Evolutionary conservation across 2,888 invertebrate genomes (phyloP).

Genomic region (Drosophila engyochracea): DNA sequence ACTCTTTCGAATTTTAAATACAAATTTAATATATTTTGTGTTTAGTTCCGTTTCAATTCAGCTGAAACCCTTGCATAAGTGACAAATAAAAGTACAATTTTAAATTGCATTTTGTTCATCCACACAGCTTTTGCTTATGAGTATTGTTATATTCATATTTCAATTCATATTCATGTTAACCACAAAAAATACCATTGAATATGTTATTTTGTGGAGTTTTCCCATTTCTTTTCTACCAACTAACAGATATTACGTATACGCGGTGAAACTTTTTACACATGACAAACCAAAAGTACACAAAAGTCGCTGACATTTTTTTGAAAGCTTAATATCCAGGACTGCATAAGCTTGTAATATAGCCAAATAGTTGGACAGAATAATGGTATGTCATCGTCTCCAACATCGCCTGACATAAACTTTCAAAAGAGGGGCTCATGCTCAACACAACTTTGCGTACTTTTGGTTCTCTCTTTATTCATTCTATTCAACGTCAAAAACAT

Average conservation of each 20-base stretch:
- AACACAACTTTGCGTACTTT: conserved; percentile 76
- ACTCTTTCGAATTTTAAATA: neutral
- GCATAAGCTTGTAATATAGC: conserved; percentile 24
- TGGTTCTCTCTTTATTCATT: conserved; percentile 38
- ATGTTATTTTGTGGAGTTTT: conserved; percentile 8
- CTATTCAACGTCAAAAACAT: conserved; percentile 15
- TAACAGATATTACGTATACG: conserved; percentile 72
- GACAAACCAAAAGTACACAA: conserved; percentile 75
- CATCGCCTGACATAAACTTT: conserved; percentile 67
- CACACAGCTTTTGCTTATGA: conserved; percentile 39
- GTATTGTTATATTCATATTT: conserved; percentile 40
- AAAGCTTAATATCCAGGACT: conserved; percentile 65
- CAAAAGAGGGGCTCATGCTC: conserved; percentile 82
- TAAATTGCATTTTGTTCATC: conserved; percentile 32
- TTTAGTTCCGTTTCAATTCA: conserved; percentile 1
- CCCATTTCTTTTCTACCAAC: conserved; percentile 15
- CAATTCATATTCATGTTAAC: conserved; percentile 14
- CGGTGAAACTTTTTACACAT: conserved; percentile 49
- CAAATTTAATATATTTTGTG: conserved; percentile 4
- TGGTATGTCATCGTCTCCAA: conserved; percentile 31
- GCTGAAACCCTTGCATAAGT: conserved; percentile 25
- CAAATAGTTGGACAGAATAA: conserved; percentile 28
- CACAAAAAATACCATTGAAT: conserved; percentile 25
- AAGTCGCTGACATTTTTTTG: conserved; percentile 68
- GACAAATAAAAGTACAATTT: conserved; percentile 33